Conservation (phyloP, 2,888 invertebrate genomes). For the Lithophane ornitopus region DNA sequence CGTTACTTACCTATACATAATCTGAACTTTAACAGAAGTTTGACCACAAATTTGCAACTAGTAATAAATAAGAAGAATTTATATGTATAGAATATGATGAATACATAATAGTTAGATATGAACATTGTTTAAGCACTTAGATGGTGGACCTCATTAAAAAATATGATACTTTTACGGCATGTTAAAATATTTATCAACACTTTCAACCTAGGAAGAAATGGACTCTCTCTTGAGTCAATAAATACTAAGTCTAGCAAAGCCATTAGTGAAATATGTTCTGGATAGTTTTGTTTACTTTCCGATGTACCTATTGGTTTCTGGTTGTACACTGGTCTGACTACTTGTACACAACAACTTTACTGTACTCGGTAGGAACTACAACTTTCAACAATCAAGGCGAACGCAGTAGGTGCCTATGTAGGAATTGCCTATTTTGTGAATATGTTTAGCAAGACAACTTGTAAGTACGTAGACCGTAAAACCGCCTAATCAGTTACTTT, state of each 20-base stretch:
- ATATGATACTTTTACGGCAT: constrained; percentile 52
- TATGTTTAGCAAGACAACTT: neutral
- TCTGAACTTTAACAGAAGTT: neutral
- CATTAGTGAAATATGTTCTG: constrained; percentile 33
- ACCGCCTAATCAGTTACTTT: constrained; percentile 60
- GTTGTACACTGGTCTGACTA: neutral
- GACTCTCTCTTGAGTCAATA: constrained; percentile 38
- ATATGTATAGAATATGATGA: neutral
- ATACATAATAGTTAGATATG: neutral
- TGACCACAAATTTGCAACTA: neutral
- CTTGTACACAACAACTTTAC: neutral
- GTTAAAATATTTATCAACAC: constrained; percentile 54
- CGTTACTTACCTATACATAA: constrained; percentile 4
- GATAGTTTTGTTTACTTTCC: constrained; percentile 21
- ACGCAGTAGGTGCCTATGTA: no score
- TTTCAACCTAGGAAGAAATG: constrained; percentile 45
- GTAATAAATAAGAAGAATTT: neutral
- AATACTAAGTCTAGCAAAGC: constrained; percentile 41
- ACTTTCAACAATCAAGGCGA: neutral
- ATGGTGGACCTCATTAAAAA: constrained; percentile 26
- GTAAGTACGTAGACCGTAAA: constrained; percentile 22
- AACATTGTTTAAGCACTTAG: neutral
- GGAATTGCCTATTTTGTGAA: neutral
- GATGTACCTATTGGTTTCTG: constrained; percentile 3
- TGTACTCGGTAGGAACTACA: no score